A percentile compares a stretch with the other conserved stretches of the same genome.
Evolutionary conservation across 1,140 invertebrate species (phyloP).

Genomic region (Forficula auricularia): DNA sequence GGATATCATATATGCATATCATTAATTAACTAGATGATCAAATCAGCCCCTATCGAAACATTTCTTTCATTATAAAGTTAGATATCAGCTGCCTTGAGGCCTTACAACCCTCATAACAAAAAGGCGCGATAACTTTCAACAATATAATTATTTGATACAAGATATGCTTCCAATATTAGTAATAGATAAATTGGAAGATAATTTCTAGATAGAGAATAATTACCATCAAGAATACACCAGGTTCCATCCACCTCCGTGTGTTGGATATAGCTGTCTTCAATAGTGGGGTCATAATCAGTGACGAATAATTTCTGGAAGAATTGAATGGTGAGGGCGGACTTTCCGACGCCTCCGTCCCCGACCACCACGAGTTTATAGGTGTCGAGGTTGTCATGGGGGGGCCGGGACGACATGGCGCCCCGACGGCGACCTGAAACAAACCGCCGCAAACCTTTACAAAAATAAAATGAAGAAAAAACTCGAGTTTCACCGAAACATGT

Average conservation of each 20-base stretch:
- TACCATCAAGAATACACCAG: conserved; percentile 85
- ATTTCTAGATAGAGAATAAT: too few relatives aligned
- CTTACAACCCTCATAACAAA: too few relatives aligned
- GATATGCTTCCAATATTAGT: too few relatives aligned
- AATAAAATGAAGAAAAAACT: not conserved
- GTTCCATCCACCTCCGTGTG: conserved; percentile 83
- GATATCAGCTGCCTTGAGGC: too few relatives aligned
- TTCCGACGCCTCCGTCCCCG: conserved; percentile 75
- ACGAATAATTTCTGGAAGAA: conserved; percentile 76
- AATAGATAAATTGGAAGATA: too few relatives aligned
- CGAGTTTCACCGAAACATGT: too few relatives aligned
- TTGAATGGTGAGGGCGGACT: conserved; percentile 81
- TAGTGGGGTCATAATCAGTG: conserved; percentile 79
- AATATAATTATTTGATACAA: too few relatives aligned
- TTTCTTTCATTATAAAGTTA: too few relatives aligned
- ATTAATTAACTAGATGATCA: too few relatives aligned
- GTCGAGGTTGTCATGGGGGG: conserved; percentile 62
- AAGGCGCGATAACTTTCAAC: too few relatives aligned
- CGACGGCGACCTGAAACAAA: conserved; percentile 9
- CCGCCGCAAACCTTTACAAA: conserved; percentile 1
- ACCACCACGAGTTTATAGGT: conserved; percentile 81
- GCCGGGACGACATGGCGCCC: conserved; percentile 39
- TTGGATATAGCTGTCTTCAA: conserved; percentile 78
- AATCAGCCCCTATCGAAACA: too few relatives aligned
- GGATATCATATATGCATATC: too few relatives aligned